Evolutionary conservation across 2,113 vertebrate species (phyloP), one percentile per base, ranked within the genome.

Genomic region (Elephas maximus): DNA sequence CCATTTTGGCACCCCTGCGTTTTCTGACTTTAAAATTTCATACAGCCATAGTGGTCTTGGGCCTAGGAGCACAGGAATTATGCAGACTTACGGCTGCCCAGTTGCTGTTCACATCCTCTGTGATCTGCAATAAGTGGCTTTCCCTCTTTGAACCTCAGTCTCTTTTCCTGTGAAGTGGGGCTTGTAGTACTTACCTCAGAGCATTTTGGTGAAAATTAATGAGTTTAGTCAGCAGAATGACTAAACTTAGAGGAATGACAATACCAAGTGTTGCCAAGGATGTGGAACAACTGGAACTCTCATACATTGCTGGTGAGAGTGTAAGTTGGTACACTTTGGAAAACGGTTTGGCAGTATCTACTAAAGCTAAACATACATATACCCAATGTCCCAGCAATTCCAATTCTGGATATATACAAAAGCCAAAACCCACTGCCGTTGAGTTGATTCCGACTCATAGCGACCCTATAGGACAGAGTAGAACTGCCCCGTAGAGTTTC

Each of bases 141-240:
- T 5, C 65, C 62, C 78, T 79, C 37, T n/a, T 41, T 96, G 18
- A 44, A 20, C 8, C 30, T 88, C 15, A 57, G 53, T 57, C 14
- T 81, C 6, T 17, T 51, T 33, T 2, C 33, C 73, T 73, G 0
- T 84, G 48, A 89, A 82, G 41, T 60, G 23, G 44, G 30, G 30
- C 53, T 57, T 57, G 15, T 57, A 57, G 37, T 63, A 95, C 33
- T 24, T 24, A 77, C 33, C 91, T 67, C 41, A 90, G 17, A 63
- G n/a, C 20, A 90, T 37, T 92, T 95, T 90, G 57, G 74, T 81
- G 77, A 93, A 93, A 95, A 92, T 45, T 86, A 73, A 53, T 95
- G 76, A 76, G 67, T 85, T 81, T 57, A 88, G 11, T 81, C 71
- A 93, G 51, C 18, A 92, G 45, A 93, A 74, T 62, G 21, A 41